Evolutionary conservation across 2,888 invertebrate genomes (phyloP), one percentile per base, ranked within the genome.

Genomic region (Drosophila barbarae): DNA sequence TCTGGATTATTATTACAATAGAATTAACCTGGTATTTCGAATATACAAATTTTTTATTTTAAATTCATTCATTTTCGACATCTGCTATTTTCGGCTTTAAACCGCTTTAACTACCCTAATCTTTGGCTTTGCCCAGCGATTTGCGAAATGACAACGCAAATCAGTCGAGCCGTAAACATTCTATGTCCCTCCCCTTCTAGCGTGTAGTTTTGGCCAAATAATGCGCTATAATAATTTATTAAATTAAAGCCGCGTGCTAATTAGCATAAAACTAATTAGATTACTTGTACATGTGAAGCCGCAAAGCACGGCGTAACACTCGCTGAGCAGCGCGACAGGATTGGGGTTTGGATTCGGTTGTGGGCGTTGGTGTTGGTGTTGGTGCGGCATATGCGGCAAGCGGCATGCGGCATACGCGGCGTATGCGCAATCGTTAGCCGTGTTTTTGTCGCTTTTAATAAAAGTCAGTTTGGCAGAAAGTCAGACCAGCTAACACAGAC

Each of bases 221-320:
- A 73, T 74, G 71, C 67, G 84, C 73, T 57, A 74, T 82, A 81
- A 75, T 84, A 82, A 77, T 72, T 76, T 79, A 85, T 84, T 85
- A 77, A 84, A 84, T 82, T 76, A 77, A 75, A 76, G 69, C 78
- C 75, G 67, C 72, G 61, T 71, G 67, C 84, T 79, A 82, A 85
- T 85, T 85, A 84, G 76, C 82, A 84, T 85, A 77, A 82, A 84
- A 84, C 82, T 85, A 84, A 84, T 84, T 84, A 84, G 83, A 79
- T 84, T 79, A 82, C 80, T 82, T 82, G 72, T 73, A 78, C 72
- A 81, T 73, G 73, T 73, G 69, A 71, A 67, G 67, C 71, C 68
- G 53, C 69, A 74, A 65, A 83, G 64, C 63, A 65, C 65, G 63
- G 39, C 49, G 35, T 46, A 34, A 49, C 56, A 60, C 46, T 50